Evolutionary conservation across 2,888 invertebrate genomes (phyloP).

Genomic region (Operophtera brumata): DNA sequence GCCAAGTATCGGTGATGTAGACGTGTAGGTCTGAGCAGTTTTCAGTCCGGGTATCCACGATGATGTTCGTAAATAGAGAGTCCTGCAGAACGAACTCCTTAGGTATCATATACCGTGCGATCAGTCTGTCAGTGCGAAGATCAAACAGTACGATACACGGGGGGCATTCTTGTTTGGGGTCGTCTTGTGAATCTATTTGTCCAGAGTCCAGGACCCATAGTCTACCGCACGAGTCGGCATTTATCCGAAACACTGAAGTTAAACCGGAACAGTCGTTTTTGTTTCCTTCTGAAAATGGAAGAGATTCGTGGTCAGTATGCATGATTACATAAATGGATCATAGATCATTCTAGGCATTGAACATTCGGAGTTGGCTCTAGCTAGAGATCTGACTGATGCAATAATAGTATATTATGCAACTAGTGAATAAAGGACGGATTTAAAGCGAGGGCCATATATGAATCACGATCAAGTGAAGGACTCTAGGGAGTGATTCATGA

Average conservation of each 20-base stretch:
- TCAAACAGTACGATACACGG: slow-evolving; percentile 88
- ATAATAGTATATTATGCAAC: too few species aligned
- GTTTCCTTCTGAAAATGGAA: slow-evolving; percentile 48
- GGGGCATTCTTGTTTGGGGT: slow-evolving; percentile 85
- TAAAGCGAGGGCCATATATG: too few species aligned
- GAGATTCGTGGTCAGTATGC: neutral
- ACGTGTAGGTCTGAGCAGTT: slow-evolving; percentile 83
- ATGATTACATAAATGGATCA: too few species aligned
- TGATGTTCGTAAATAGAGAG: slow-evolving; percentile 84
- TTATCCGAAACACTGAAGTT: slow-evolving; percentile 88
- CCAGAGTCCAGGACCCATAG: slow-evolving; percentile 92
- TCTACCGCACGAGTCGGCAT: slow-evolving; percentile 86
- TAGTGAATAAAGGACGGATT: too few species aligned
- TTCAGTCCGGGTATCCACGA: slow-evolving; percentile 81
- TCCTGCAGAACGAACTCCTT: slow-evolving; percentile 83
- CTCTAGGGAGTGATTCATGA: too few species aligned
- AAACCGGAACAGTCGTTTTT: slow-evolving; percentile 82
- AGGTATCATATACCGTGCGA: slow-evolving; percentile 84
- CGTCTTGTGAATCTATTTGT: slow-evolving; percentile 83
- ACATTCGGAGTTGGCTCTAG: too few species aligned
- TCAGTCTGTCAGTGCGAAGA: slow-evolving; percentile 81
- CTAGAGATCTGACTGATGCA: too few species aligned
- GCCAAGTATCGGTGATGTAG: slow-evolving; percentile 86
- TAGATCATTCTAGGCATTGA: too few species aligned
- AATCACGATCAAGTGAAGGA: too few species aligned